Evolutionary conservation across 2,797 vertebrate species (phyloP), one percentile per base, ranked within the genome.

Genomic region (Percopsis omiscomaycus): DNA sequence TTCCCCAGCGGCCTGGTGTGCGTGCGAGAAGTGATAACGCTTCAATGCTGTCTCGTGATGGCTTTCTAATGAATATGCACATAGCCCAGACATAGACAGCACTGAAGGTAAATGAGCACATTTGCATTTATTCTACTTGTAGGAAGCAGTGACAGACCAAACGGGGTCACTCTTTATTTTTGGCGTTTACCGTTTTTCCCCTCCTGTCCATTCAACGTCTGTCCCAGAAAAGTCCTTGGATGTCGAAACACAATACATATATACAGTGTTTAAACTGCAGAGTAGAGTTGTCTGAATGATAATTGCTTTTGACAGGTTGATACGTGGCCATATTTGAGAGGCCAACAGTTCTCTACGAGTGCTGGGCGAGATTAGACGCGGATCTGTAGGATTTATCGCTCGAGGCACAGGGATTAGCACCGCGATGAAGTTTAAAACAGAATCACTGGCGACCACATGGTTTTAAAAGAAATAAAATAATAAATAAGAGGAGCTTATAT

Each of bases 321-420:
- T 93, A 89, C 77, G 89, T 88, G 91, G 88, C 92, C 92, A 83
- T 86, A 91, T 90, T 86, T 90, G 64, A 78, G 70, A 87, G 92
- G 84, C 84, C 74, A 92, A 86, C 79, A 85, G 83, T 87, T 68
- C 80, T 84, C 83, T 92, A 85, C n/a, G 5, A 91, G 92, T 89
- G 90, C 88, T 91, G 83, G 89, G 88, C 81, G 84, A 91, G 93
- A 94, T 95, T 94, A 94, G 89, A 84, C 0, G 81, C 74, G 86
- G 92, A 94, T 95, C 93, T 93, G 91, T 79, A 60, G 84, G 89
- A 89, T 93, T 95, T 95, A 94, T 95, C 91, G 88, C 90, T 89
- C 79, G 80, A 90, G 90, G 92, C 91, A 84, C 80, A 65, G 68
- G 90, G 92, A 94, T 95, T 96, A 95, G 89, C 82, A 82, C 79